Percentiles rank a stretch among this genome's conserved stretches.
These are phyloP conservation scores for Lithophane semibrunnea DNA, from an alignment of 2,888 invertebrate genomes.

Conservation along the genomic window DNA sequence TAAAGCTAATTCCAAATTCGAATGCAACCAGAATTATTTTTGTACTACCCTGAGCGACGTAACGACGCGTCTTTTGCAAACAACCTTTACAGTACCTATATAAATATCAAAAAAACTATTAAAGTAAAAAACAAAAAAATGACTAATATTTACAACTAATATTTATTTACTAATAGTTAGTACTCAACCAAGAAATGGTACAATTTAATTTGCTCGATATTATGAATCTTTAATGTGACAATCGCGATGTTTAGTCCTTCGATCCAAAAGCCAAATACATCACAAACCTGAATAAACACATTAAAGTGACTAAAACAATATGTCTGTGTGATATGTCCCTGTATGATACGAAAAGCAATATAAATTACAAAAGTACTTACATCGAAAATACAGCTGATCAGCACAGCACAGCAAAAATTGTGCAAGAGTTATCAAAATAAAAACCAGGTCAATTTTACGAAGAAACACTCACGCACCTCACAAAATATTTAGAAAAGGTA, in stretches of 20 bases:
- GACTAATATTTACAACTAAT: accelerated
- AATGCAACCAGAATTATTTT: no score
- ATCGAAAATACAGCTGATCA: slow-evolving; percentile 64
- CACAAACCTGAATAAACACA: slow-evolving; percentile 22
- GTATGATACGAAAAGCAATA: slow-evolving; percentile 17
- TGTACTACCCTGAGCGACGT: no score
- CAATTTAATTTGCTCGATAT: not conserved
- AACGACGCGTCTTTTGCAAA: no score
- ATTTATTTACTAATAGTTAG: no score
- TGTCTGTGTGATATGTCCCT: no score
- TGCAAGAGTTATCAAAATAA: slow-evolving; percentile 84
- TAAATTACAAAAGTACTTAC: slow-evolving; percentile 68
- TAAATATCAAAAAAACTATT: not conserved
- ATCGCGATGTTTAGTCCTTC: slow-evolving; percentile 18
- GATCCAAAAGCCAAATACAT: not conserved
- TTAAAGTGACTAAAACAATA: not conserved
- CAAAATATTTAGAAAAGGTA: slow-evolving; percentile 58
- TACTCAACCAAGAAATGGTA: not conserved
- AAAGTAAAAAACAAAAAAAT: not conserved
- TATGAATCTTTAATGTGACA: not conserved
- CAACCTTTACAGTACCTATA: not conserved
- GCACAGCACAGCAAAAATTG: slow-evolving; percentile 74
- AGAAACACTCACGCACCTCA: slow-evolving; percentile 69
- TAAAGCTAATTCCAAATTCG: no score
- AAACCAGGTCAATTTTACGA: slow-evolving; percentile 81